These are phyloP conservation scores for Pimpla rufipes DNA, from an alignment of 2,888 invertebrate genomes.

Conservation along the genomic window DNA sequence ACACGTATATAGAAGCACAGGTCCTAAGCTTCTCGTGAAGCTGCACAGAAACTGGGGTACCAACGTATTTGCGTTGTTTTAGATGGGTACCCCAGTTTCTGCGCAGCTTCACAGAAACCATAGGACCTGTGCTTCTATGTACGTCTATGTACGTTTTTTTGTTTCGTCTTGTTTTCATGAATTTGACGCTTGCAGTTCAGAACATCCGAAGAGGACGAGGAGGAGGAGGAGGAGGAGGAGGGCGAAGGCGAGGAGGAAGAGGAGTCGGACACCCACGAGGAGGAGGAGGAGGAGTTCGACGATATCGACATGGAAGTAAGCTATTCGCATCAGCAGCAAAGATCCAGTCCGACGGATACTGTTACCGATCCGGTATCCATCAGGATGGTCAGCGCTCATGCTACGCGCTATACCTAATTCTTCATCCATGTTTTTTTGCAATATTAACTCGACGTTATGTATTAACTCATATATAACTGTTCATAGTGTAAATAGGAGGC, in stretches of 20 bases:
- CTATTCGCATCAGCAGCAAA: conserved; percentile 83
- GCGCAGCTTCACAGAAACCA: too few species aligned
- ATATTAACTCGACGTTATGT: background rate
- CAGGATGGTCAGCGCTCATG: conserved; percentile 81
- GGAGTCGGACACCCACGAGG: conserved; percentile 84
- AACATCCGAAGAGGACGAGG: conserved; percentile 81
- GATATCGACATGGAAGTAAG: conserved; percentile 85
- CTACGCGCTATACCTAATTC: conserved; percentile 71
- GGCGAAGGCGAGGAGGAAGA: conserved; percentile 84
- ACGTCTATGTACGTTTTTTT: too few species aligned
- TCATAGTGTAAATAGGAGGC: conserved; percentile 22
- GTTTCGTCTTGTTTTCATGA: background rate
- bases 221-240: conserved; percentile 83
- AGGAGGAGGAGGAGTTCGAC: conserved; percentile 84
- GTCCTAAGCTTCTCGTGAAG: too few species aligned
- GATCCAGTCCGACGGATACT: conserved; percentile 82
- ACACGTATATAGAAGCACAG: too few species aligned
- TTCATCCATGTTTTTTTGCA: background rate
- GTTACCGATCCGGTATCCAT: conserved; percentile 82
- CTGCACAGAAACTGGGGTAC: too few species aligned
- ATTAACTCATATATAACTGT: background rate
- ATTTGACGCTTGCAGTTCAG: conserved; percentile 72
- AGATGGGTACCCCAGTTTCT: too few species aligned
- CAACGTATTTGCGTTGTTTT: too few species aligned
- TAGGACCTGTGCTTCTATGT: too few species aligned